phyloP scores from a whole-genome alignment of 2,797 vertebrate genomes.

The Platyrinchus mystaceus region DNA sequence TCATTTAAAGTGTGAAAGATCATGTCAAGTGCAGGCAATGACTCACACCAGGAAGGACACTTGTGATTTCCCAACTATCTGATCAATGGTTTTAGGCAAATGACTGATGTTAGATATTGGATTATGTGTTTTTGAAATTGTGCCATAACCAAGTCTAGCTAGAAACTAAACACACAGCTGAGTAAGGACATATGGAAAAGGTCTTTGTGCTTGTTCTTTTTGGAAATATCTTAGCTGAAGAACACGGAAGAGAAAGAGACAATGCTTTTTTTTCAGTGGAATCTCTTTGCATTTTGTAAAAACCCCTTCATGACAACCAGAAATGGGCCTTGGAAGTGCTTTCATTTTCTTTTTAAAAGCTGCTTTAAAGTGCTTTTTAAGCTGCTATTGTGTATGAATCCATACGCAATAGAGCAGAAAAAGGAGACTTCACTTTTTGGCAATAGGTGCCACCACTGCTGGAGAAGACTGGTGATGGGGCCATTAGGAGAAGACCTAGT shows the following conservation, averaged over 20 bases:
- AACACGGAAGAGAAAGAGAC: not conserved
- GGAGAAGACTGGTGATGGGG: not conserved
- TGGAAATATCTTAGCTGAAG: not conserved
- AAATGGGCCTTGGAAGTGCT: not conserved
- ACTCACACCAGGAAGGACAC: conserved; percentile 28
- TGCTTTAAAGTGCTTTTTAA: not conserved
- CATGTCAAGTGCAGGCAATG: conserved; percentile 37
- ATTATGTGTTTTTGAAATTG: conserved; percentile 38
- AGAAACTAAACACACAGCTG: not conserved
- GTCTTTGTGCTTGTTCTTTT: not conserved
- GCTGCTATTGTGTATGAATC: not conserved
- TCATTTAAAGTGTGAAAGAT: conserved; percentile 39
- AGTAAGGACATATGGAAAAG: not conserved
- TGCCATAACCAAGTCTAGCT: not conserved
- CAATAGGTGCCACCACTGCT: not conserved
- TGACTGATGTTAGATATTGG: conserved; percentile 3
- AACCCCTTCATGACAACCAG: not conserved
- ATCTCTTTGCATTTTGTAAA: not conserved
- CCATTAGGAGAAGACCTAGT: not conserved
- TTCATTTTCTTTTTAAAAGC: not conserved
- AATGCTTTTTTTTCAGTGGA: not conserved
- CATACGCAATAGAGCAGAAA: not conserved
- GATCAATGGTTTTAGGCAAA: conserved; percentile 29
- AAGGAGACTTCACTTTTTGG: not conserved
- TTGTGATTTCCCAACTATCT: conserved; percentile 22